Conservation (phyloP, 23 tunicate species). For the Phallusia fumigata region DNA sequence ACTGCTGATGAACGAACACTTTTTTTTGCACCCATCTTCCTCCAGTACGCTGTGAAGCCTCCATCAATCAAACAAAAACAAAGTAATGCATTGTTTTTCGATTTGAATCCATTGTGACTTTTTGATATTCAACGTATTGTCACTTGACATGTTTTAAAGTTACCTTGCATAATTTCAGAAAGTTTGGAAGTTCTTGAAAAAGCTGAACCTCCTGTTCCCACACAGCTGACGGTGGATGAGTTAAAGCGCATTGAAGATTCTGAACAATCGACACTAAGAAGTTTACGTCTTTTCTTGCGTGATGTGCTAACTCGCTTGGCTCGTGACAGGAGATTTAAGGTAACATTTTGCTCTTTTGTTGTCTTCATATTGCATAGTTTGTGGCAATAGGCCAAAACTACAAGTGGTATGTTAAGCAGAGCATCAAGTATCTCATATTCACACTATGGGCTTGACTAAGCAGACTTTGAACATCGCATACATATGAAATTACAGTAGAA, state of each 20-base stretch:
- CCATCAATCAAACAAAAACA: slow-evolving; percentile 30
- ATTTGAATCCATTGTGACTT: no score
- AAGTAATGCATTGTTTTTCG: slow-evolving; percentile 6
- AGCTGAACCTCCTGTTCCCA: slow-evolving; percentile 41
- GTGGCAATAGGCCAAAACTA: no score
- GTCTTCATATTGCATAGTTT: no score
- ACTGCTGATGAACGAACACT: slow-evolving; percentile 47
- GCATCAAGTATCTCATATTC: no score
- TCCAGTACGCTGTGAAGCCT: slow-evolving; percentile 39
- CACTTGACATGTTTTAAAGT: no score
- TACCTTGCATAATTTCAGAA: not conserved
- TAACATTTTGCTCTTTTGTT: not conserved
- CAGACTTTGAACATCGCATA: no score
- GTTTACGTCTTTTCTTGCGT: slow-evolving; percentile 65
- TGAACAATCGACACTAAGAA: slow-evolving; percentile 82
- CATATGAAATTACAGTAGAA: no score
- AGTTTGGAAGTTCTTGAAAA: slow-evolving; percentile 40
- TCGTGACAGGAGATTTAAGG: slow-evolving; percentile 75
- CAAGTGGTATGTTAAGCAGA: no score
- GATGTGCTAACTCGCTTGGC: slow-evolving; percentile 66
- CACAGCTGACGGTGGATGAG: slow-evolving; percentile 52
- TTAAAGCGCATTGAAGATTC: slow-evolving; percentile 49
- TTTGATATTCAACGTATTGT: no score
- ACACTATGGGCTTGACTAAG: no score
- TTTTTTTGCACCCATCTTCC: slow-evolving; percentile 81